These are phyloP conservation scores for Leptinotarsa texana DNA, from an alignment of 1,140 invertebrate species.

Conservation along the genomic window DNA sequence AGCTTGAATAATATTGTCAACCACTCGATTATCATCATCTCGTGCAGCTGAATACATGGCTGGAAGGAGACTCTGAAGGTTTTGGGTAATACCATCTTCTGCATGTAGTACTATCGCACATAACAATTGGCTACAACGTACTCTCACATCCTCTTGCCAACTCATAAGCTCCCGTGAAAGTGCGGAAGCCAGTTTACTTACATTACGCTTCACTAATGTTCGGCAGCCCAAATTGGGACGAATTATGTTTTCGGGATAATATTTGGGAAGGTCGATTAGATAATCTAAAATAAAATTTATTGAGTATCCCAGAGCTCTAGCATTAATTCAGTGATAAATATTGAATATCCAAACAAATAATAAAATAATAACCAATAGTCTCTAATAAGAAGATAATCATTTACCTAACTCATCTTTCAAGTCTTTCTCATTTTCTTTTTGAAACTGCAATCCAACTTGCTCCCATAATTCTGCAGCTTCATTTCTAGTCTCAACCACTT, in stretches of 20 bases:
- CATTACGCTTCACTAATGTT: constrained; percentile 68
- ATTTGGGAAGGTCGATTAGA: constrained; percentile 53
- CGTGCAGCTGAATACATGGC: constrained; percentile 63
- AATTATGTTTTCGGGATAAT: constrained; percentile 69
- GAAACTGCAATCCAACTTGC: constrained; percentile 68
- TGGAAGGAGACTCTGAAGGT: constrained; percentile 64
- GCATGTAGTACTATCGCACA: constrained; percentile 70
- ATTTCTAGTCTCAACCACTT: constrained; percentile 65
- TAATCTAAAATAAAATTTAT: constrained; percentile 17
- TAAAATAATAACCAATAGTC: too few species aligned
- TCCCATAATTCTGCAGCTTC: constrained; percentile 68
- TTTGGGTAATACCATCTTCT: constrained; percentile 70
- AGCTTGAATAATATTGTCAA: constrained; percentile 60
- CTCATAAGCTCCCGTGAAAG: constrained; percentile 69
- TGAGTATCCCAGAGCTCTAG: too few species aligned
- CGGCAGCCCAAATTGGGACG: constrained; percentile 76
- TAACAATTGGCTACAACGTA: constrained; percentile 74
- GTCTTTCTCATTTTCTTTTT: constrained; percentile 77
- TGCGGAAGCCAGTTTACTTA: constrained; percentile 68
- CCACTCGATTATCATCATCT: constrained; percentile 66
- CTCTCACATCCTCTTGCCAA: constrained; percentile 72
- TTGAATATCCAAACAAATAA: too few species aligned
- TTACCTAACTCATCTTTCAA: constrained; percentile 76
- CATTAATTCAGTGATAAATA: too few species aligned
- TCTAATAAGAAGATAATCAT: neutral